Evolutionary conservation across 2,888 invertebrate genomes (phyloP).

Genomic region (Fragum sueziense): DNA sequence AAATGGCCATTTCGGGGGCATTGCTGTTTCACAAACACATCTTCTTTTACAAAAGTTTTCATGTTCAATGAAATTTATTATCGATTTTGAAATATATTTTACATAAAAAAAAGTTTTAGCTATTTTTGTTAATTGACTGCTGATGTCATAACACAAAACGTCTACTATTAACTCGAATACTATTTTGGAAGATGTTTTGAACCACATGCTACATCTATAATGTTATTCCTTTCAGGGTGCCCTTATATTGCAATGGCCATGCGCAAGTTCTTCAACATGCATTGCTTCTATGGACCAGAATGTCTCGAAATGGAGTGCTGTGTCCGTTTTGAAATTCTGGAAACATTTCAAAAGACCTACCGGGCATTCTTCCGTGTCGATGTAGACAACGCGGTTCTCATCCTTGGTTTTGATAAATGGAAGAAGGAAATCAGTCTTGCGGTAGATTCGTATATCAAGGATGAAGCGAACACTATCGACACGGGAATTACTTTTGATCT

Average conservation of each 20-base stretch:
- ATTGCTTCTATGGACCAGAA: conserved; percentile 65
- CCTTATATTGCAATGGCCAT: conserved; percentile 62
- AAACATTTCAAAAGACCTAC: conserved; percentile 66
- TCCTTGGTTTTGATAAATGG: conserved; percentile 59
- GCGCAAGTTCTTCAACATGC: conserved; percentile 57
- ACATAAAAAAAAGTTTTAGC: too few relatives aligned
- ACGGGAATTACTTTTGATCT: conserved; percentile 61
- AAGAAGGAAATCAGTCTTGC: conserved; percentile 38
- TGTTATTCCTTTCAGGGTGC: conserved; percentile 63
- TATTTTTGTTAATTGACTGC: too few relatives aligned
- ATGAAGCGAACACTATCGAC: conserved; percentile 52
- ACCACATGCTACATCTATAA: too few relatives aligned
- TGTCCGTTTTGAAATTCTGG: conserved; percentile 62
- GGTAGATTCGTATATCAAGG: conserved; percentile 30
- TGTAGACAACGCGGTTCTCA: conserved; percentile 58
- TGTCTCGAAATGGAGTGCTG: conserved; percentile 74
- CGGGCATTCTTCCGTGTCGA: conserved; percentile 65
- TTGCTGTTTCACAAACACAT: too few relatives aligned
- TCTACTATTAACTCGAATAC: too few relatives aligned
- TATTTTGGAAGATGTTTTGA: too few relatives aligned
- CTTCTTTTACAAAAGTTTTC: too few relatives aligned
- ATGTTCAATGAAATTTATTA: too few relatives aligned
- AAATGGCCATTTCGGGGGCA: too few relatives aligned
- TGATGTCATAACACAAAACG: too few relatives aligned
- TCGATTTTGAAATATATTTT: too few relatives aligned